A percentile compares a stretch with the other conserved stretches of the same genome.
These are phyloP conservation scores for Dendroctonus ponderosae DNA, from an alignment of 1,140 invertebrate genomes.

Conservation along the genomic window DNA sequence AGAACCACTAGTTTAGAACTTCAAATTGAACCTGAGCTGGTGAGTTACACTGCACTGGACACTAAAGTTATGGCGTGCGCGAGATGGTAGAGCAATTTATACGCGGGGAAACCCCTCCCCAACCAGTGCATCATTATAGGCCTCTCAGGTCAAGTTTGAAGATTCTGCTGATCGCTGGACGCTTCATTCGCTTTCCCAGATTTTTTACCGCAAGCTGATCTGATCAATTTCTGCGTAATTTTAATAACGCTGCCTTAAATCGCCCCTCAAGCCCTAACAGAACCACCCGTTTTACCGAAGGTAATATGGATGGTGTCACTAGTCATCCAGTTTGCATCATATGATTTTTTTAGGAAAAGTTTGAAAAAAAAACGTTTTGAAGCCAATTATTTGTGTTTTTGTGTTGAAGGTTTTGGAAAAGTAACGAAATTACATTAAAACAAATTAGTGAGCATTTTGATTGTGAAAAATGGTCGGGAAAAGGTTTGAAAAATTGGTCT, in stretches of 20 bases:
- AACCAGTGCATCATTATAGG: slow-evolving; percentile 24
- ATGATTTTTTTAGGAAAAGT: too few relatives aligned
- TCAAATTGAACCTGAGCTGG: slow-evolving; percentile 22
- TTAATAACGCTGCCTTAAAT: neutral
- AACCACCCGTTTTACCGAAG: too few relatives aligned
- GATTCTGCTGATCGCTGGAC: slow-evolving; percentile 7
- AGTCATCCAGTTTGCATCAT: too few relatives aligned
- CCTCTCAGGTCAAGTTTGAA: slow-evolving; percentile 25
- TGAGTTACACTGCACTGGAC: slow-evolving; percentile 38
- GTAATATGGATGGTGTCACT: too few relatives aligned
- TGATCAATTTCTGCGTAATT: neutral
- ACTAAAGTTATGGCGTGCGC: slow-evolving; percentile 36
- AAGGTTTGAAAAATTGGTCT: too few relatives aligned
- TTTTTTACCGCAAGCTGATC: neutral
- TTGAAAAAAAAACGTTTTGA: too few relatives aligned
- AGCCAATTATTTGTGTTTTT: too few relatives aligned
- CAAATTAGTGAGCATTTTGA: too few relatives aligned
- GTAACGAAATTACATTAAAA: too few relatives aligned
- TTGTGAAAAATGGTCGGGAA: too few relatives aligned
- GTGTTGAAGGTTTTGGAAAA: too few relatives aligned
- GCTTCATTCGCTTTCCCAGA: slow-evolving; percentile 4
- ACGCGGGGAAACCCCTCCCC: slow-evolving; percentile 31
- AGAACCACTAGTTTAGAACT: slow-evolving; percentile 13
- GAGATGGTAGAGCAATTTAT: slow-evolving; percentile 34
- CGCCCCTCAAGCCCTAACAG: too few relatives aligned